These are phyloP conservation scores for Dasyurus viverrinus DNA, from an alignment of 2,113 vertebrate species.

Conservation along the genomic window DNA sequence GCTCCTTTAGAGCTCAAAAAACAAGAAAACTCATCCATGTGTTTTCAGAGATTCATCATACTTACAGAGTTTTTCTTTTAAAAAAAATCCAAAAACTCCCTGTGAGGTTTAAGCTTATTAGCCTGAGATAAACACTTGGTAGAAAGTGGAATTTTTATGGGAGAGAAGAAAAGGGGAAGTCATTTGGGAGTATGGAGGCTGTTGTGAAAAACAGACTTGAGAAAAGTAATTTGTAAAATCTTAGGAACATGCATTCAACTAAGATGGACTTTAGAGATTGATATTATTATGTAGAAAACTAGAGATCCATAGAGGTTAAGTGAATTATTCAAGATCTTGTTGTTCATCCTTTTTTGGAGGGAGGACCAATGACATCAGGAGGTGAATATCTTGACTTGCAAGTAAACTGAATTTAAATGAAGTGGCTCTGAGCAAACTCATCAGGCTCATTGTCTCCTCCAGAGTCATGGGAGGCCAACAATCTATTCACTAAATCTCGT, in stretches of 20 bases:
- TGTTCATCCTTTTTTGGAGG: not conserved
- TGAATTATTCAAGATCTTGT: not conserved
- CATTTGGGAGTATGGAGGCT: not conserved
- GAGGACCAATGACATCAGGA: not conserved
- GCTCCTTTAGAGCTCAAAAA: not conserved
- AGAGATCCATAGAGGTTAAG: not conserved
- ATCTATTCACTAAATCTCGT: not conserved
- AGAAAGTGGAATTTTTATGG: not conserved
- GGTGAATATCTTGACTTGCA: too few relatives aligned
- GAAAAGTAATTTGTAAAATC: not conserved
- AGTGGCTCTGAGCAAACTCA: not conserved
- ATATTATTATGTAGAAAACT: not conserved
- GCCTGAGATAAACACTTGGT: not conserved
- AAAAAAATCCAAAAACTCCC: not conserved
- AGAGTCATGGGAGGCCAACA: not conserved
- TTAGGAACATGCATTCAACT: not conserved
- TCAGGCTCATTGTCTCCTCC: not conserved
- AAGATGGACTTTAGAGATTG: not conserved
- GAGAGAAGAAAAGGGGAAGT: not conserved
- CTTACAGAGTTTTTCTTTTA: not conserved
- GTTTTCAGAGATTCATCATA: not conserved
- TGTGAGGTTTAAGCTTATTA: not conserved
- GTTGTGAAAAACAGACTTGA: not conserved
- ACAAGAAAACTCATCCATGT: not conserved
- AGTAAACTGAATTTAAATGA: too few relatives aligned